Evolutionary conservation across 2,113 vertebrate species (phyloP), one percentile per base, ranked within the genome.

Genomic region (Forbesichthys agassizii): DNA sequence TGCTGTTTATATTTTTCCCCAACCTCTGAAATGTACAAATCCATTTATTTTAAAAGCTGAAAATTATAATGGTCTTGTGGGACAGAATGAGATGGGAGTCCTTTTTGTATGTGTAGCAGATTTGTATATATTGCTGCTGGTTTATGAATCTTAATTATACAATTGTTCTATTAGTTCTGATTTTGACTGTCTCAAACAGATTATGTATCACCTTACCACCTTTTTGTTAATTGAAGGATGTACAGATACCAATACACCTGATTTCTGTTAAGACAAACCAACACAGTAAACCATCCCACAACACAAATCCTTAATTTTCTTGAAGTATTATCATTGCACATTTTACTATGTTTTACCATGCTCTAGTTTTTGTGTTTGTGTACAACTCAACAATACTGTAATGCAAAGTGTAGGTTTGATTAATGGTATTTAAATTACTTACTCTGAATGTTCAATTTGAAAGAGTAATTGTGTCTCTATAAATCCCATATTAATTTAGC

Each of bases 1-100:
- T 52, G 33, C 70, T 61, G 33, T 46, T 61, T 53, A 69, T 75
- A 55, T 69, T 61, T 74, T 66, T 36, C 59, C 63, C n/a, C 62
- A 56, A 80, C 79, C 33, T 53, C 74, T 69, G 80, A 82, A 80
- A 86, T 89, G 84, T 68, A 69, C 83, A 73, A 46, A 48, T 2
- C 1, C 8, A 73, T 80, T 85, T 77, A 69, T 73, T 74, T 69
- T 79, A 16, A 7, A 51, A 58, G 70, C 69, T 64, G 42, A 58
- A 0, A 68, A 74, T 67, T 7, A 36, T 27, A 27, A 27, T 27
- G 1, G 27, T 27, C 27, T 27, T 27, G 58, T 67, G 46, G 59
- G 51, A 78, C 53, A 69, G 58, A 27, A 56, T 62, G 51, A 66
- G 69, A 71, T 42, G 49, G 49, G 49, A 14, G 49, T 52, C 8